phyloP scores from a whole-genome alignment of 2,888 invertebrate species.

The Kuschelorhynchus macadamiae region DNA sequence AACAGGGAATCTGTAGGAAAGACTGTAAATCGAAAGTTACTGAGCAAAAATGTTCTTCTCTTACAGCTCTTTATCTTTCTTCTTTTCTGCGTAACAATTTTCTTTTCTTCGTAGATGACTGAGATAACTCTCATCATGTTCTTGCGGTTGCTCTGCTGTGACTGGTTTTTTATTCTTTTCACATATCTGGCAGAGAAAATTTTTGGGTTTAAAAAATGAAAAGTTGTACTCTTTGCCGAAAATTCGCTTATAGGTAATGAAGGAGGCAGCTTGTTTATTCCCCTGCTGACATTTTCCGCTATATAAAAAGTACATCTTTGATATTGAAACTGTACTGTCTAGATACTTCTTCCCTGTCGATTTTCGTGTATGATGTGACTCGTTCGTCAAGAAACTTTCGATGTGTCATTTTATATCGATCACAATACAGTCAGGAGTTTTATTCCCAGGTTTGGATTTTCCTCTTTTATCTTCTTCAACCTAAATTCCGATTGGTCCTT shows the following conservation, averaged over 20 bases:
- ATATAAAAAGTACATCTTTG: slow-evolving; percentile 34
- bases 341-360: background rate
- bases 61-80: slow-evolving; percentile 42
- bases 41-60: slow-evolving; percentile 53
- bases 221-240: slow-evolving; percentile 51
- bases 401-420: background rate
- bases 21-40: slow-evolving; percentile 59
- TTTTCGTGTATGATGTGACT: background rate
- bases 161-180: slow-evolving; percentile 18
- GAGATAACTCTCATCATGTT: slow-evolving; percentile 19
- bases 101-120: slow-evolving; percentile 33
- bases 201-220: slow-evolving; percentile 23
- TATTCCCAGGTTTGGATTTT: background rate
- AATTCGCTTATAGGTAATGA: slow-evolving; percentile 50
- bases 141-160: slow-evolving; percentile 14
- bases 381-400: background rate
- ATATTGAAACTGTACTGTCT: slow-evolving; percentile 13
- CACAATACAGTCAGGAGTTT: background rate
- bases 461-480: slow-evolving; percentile 1
- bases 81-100: slow-evolving; percentile 27
- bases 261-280: slow-evolving; percentile 13
- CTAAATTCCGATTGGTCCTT: background rate
- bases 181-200: slow-evolving; percentile 53
- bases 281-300: slow-evolving; percentile 10
- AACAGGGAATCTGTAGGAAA: slow-evolving; percentile 58